Conservation (phyloP, 1,140 invertebrate species). For the Cyrtorhinus lividipennis region DNA sequence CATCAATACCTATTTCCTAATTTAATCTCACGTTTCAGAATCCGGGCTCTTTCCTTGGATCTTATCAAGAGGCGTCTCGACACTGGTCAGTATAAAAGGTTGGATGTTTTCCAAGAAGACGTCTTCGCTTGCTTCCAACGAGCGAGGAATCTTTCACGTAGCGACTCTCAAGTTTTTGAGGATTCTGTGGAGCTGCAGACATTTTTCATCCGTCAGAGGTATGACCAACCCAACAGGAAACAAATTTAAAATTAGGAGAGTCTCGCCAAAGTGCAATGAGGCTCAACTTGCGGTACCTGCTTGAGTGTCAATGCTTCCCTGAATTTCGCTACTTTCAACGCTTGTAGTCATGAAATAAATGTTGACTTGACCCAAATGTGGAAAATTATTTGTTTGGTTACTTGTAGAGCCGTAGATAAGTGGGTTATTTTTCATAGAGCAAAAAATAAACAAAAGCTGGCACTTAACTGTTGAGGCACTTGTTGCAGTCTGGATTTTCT, state of each 20-base stretch:
- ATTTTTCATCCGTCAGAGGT: constrained; percentile 65
- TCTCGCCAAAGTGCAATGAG: not conserved
- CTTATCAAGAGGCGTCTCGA: constrained; percentile 72
- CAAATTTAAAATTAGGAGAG: not conserved
- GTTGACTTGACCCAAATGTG: too few species aligned
- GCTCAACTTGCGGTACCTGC: not conserved
- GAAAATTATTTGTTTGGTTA: too few species aligned
- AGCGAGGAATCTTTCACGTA: constrained; percentile 68
- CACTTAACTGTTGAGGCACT: too few species aligned
- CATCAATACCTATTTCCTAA: too few species aligned
- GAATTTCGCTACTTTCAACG: too few species aligned
- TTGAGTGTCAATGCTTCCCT: too few species aligned
- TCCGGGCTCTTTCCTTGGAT: constrained; percentile 66
- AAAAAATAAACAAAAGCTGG: too few species aligned
- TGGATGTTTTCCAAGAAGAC: constrained; percentile 94
- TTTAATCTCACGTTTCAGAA: constrained; percentile 32
- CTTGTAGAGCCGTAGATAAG: too few species aligned
- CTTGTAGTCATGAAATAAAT: too few species aligned
- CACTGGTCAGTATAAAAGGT: constrained; percentile 72
- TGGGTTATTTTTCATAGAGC: too few species aligned
- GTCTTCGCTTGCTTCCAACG: constrained; percentile 87
- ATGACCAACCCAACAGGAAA: too few species aligned
- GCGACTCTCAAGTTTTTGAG: constrained; percentile 88
- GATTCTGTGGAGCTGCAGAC: constrained; percentile 88
- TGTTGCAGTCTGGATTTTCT: too few species aligned